Percentiles rank a stretch among this genome's conserved stretches.
phyloP scores from a whole-genome alignment of 2,888 invertebrate genomes.

The Platypus cylindrus region DNA sequence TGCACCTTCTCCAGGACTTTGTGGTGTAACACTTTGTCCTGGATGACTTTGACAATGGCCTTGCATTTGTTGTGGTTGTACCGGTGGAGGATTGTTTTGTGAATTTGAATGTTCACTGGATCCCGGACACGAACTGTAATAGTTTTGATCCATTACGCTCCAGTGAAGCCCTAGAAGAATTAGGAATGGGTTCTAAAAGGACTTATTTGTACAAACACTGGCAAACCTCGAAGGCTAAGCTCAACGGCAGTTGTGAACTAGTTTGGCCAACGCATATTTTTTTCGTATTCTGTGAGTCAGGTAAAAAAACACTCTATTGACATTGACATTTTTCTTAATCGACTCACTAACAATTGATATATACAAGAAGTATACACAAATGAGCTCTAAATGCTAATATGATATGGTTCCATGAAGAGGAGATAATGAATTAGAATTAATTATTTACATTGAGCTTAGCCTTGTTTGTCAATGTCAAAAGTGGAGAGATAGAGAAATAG shows the following conservation, averaged over 20 bases:
- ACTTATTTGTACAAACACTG: background rate
- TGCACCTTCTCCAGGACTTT: slow-evolving; percentile 18
- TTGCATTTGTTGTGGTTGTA: slow-evolving; percentile 10
- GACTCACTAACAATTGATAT: no score
- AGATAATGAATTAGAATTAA: no score
- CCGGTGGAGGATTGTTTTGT: background rate
- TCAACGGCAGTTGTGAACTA: slow-evolving; percentile 28
- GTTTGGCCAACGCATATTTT: slow-evolving; percentile 12
- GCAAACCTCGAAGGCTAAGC: slow-evolving; percentile 28
- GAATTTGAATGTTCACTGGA: background rate
- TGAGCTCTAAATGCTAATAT: no score
- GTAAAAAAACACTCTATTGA: no score
- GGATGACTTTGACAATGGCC: slow-evolving; percentile 13
- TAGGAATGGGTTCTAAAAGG: slow-evolving; percentile 4
- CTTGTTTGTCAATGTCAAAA: slow-evolving; percentile 22
- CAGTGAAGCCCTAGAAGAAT: slow-evolving; percentile 60
- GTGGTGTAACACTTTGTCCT: slow-evolving; percentile 8
- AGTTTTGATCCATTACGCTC: slow-evolving; percentile 59
- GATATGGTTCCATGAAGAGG: no score
- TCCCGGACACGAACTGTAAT: slow-evolving; percentile 5
- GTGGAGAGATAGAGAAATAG: slow-evolving; percentile 6
- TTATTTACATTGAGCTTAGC: slow-evolving; percentile 34
- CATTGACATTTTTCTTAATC: no score
- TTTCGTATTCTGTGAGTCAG: no score
- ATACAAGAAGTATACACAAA: no score